phyloP scores from a whole-genome alignment of 1,140 invertebrate species.

The Bombus balteatus region DNA sequence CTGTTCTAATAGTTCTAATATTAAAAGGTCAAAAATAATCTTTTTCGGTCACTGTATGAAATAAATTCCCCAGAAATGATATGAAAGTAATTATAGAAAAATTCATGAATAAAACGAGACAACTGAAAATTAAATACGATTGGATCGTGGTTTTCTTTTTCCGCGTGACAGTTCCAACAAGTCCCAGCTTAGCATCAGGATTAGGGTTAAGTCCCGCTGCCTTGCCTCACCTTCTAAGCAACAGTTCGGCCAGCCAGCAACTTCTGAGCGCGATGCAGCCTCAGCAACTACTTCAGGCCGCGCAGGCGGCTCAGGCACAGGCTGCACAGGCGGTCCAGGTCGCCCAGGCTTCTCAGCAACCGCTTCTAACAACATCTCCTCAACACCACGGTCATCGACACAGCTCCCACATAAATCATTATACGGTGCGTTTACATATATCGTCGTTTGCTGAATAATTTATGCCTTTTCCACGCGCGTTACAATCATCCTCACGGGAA shows the following conservation, averaged over 20 bases:
- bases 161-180: constrained; percentile 80
- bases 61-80: too few species aligned
- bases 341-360: constrained; percentile 80
- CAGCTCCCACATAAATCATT: constrained; percentile 80
- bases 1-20: background rate
- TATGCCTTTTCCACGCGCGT: background rate
- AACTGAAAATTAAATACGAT: background rate
- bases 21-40: too few species aligned
- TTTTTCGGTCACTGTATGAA: too few species aligned
- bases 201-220: constrained; percentile 85
- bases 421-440: constrained; percentile 76
- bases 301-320: constrained; percentile 77
- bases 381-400: constrained; percentile 80
- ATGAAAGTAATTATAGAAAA: too few species aligned
- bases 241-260: constrained; percentile 86
- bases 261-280: constrained; percentile 87
- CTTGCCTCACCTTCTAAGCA: constrained; percentile 87
- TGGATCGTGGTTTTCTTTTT: constrained; percentile 32
- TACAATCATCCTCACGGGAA: background rate
- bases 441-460: background rate
- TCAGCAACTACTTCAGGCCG: constrained; percentile 81
- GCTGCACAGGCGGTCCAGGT: constrained; percentile 77
- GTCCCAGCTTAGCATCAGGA: constrained; percentile 80
- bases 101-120: background rate
- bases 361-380: constrained; percentile 81